Conservation (phyloP, 2,113 vertebrate genomes). For the Calcarius ornatus region DNA sequence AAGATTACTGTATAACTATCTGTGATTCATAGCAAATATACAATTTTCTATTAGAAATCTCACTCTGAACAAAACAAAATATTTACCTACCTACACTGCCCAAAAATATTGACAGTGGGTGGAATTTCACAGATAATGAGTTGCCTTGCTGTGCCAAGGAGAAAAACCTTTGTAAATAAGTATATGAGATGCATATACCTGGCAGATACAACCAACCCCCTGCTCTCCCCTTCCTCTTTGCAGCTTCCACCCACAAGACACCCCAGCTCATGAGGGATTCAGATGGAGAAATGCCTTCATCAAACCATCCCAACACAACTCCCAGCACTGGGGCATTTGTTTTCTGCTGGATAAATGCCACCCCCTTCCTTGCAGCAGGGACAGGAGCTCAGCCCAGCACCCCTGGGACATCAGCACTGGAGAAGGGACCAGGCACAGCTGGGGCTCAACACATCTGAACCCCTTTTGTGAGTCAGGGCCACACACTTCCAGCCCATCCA, state of each 20-base stretch:
- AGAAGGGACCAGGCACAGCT: not conserved
- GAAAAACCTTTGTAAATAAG: not conserved
- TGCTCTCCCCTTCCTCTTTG: not conserved
- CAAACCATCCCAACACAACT: not conserved
- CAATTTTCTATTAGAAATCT: not conserved
- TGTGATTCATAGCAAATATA: not conserved
- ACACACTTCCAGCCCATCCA: not conserved
- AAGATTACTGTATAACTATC: not conserved
- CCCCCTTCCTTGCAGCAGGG: not conserved
- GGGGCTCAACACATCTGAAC: accelerated
- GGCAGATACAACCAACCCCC: not conserved
- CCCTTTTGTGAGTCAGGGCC: not conserved
- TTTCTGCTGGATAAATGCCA: not conserved
- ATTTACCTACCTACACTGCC: not conserved
- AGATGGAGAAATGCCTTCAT: not conserved
- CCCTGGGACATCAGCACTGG: accelerated
- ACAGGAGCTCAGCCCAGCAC: not conserved
- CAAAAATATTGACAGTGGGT: not conserved
- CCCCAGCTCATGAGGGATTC: not conserved
- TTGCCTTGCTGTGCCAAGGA: not conserved
- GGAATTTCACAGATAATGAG: not conserved
- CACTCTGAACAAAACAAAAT: not conserved
- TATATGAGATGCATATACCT: accelerated
- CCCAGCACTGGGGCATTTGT: not conserved
- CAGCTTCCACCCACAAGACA: not conserved